Percentiles rank a stretch among this genome's conserved stretches.
Conservation (phyloP, 2,888 invertebrate species). For the Coleophora deauratella region DNA sequence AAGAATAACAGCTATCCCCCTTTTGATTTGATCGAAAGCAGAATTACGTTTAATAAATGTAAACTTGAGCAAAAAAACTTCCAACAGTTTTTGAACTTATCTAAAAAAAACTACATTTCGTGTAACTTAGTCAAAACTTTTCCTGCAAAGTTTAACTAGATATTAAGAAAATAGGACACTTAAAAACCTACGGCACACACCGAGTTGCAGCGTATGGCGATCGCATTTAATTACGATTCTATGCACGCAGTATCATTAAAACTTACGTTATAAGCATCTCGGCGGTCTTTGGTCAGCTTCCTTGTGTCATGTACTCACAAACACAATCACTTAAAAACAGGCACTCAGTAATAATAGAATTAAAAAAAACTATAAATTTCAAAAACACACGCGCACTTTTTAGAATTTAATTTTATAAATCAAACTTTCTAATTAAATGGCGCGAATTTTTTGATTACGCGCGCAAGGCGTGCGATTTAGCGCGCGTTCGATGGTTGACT, state of each 20-base stretch:
- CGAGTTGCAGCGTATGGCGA: slow-evolving; percentile 4
- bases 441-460: slow-evolving; percentile 34
- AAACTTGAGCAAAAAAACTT: too few relatives aligned
- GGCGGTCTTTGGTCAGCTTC: slow-evolving; percentile 42
- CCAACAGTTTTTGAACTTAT: too few relatives aligned
- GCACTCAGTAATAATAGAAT: slow-evolving; percentile 22
- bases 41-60: too few relatives aligned
- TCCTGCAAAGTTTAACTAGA: too few relatives aligned
- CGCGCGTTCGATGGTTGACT: slow-evolving; percentile 52
- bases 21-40: too few relatives aligned
- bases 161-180: too few relatives aligned
- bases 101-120: too few relatives aligned
- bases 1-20: too few relatives aligned
- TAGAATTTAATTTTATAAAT: slow-evolving; percentile 27
- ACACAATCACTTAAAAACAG: slow-evolving; percentile 48
- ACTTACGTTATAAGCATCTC: slow-evolving; percentile 69
- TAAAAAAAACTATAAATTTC: too few relatives aligned
- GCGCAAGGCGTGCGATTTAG: slow-evolving; percentile 33
- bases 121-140: too few relatives aligned
- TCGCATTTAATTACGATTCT: slow-evolving; percentile 30
- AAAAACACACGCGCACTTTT: slow-evolving; percentile 32
- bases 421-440: slow-evolving; percentile 50
- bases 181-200: neutral
- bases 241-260: slow-evolving; percentile 30
- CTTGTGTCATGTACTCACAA: slow-evolving; percentile 54